These are phyloP conservation scores for Cassiopea xamachana DNA, from an alignment of 30 jellyfish, hydroid and myxozoan genomes.

Conservation along the genomic window DNA sequence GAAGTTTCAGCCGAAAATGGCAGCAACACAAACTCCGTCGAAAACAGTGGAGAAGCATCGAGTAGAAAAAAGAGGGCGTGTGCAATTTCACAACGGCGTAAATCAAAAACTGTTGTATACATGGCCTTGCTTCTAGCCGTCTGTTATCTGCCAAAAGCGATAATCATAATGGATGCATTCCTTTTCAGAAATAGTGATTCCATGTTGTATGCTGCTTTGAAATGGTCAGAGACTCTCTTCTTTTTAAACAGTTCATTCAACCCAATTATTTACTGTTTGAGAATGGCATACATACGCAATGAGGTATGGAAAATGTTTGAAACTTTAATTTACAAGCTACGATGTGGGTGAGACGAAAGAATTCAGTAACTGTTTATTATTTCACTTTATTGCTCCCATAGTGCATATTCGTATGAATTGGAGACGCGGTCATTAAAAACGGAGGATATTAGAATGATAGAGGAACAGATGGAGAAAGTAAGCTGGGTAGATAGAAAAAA, in stretches of 20 bases:
- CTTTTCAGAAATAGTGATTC: neutral
- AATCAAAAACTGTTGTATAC: conserved; percentile 20
- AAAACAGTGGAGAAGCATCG: neutral
- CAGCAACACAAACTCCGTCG: neutral
- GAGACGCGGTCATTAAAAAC: too few species aligned
- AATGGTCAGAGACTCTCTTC: conserved; percentile 38
- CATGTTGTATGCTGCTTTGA: conserved; percentile 7
- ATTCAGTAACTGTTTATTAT: neutral
- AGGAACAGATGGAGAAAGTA: too few species aligned
- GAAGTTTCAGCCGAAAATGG: neutral
- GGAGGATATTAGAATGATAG: too few species aligned
- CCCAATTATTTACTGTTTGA: conserved; percentile 28
- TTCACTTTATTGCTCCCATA: too few species aligned
- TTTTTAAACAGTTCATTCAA: conserved; percentile 11
- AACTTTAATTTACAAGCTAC: neutral
- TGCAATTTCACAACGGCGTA: conserved; percentile 9
- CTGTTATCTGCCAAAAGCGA: conserved; percentile 19
- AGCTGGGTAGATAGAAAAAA: too few species aligned
- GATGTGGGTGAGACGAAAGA: neutral
- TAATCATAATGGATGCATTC: conserved; percentile 9
- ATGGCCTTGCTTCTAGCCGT: conserved; percentile 5
- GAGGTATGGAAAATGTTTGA: conserved; percentile 2
- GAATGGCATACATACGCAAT: conserved; percentile 12
- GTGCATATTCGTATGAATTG: too few species aligned
- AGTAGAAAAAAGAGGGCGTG: neutral